Evolutionary conservation across 2,113 vertebrate species (phyloP).

Genomic region (Cheirogaleus medius): DNA sequence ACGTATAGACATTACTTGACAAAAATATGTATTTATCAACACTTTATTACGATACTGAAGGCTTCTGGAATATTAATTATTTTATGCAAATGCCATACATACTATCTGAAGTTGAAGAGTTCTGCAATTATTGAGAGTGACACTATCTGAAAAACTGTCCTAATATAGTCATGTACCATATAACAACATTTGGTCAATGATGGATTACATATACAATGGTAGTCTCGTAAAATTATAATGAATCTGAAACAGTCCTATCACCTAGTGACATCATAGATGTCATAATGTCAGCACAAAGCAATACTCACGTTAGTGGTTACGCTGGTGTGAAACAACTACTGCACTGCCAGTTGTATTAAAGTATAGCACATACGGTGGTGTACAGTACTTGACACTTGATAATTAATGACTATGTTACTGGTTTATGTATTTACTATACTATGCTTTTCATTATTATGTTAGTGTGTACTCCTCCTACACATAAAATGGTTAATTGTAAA

Average conservation of each 20-base stretch:
- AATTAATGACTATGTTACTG: neutral
- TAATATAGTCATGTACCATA: neutral
- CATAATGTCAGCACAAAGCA: neutral
- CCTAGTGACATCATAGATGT: too few relatives aligned
- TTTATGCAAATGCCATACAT: neutral
- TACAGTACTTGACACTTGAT: neutral
- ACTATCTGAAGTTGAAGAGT: neutral
- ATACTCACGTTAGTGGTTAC: neutral
- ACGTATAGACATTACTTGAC: neutral
- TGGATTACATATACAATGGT: neutral
- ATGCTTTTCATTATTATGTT: neutral
- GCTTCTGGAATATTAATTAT: neutral
- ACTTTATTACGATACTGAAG: neutral
- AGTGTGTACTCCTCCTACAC: neutral
- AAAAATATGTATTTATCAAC: neutral
- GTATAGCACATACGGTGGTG: too few relatives aligned
- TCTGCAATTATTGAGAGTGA: slow-evolving; percentile 1
- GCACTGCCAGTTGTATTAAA: neutral
- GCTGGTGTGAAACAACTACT: neutral
- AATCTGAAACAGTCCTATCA: too few relatives aligned
- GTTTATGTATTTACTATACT: neutral
- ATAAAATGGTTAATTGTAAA: neutral
- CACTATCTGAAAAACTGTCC: neutral
- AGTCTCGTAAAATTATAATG: too few relatives aligned
- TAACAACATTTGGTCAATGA: neutral